Evolutionary conservation across 2,797 vertebrate species (phyloP), one percentile per base, ranked within the genome.

Genomic region (Setipinna tenuifilis): DNA sequence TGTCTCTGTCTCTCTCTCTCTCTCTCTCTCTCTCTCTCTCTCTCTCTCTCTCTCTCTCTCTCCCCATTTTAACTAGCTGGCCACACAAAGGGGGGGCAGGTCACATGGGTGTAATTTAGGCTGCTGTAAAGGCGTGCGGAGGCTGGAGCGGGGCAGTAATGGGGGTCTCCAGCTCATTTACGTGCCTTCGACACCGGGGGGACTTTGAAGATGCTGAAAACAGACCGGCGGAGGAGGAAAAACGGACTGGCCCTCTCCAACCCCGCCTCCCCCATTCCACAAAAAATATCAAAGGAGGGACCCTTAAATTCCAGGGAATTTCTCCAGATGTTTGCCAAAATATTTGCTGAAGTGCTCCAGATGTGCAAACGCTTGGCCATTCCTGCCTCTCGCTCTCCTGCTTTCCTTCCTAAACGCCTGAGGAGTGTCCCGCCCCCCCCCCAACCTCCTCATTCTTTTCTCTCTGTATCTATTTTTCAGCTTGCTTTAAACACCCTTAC

Each of bases 251-350:
- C 25, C 65, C 65, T 12, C 65, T 28, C 3, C 68, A 31, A 10
- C 65, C 23, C 62, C 25, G 21, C 59, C 62, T 25, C n/a, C 62
- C 62, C 25, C 65, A 83, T 59, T 59, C n/a, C 31, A 17, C 48
- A 86, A 59, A 81, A 50, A 71, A 58, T 87, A 91, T 93, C 90
- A 95, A 94, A 95, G 92, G 92, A 92, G 93, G 92, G 92, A 94
- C 92, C 92, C 91, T 95, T 92, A 94, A 95, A 95, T 96, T 95
- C 94, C 93, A 92, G 91, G 89, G 92, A 92, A 94, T 94, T 94
- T 94, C 93, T 94, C 94, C 94, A 96, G 95, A 96, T 95, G 95
- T 95, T 95, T 90, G 90, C 86, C 91, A 95, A 95, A 95, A 94
- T 94, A 92, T 94, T 93, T 89, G 87, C 90, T 95, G 93, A 94